Evolutionary conservation across 2,888 invertebrate species (phyloP).

Genomic region (Caenorhabditis japonica): DNA sequence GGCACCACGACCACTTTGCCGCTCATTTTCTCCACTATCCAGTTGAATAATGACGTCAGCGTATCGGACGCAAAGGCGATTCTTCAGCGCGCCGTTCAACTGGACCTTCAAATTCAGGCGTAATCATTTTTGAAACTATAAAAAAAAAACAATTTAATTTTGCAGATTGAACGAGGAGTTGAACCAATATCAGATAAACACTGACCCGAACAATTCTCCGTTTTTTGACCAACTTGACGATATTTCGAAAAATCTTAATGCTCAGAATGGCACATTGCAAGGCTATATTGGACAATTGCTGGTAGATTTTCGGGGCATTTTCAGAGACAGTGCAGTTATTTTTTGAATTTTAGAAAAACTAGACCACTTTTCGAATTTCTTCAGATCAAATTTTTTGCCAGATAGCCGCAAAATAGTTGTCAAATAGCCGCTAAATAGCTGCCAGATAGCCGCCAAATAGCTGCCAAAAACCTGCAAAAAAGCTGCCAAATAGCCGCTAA

Average conservation of each 20-base stretch:
- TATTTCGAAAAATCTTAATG: conserved; percentile 9
- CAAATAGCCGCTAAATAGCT: too few relatives aligned
- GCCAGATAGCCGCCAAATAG: too few relatives aligned
- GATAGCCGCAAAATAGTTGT: too few relatives aligned
- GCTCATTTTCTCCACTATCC: conserved; percentile 11
- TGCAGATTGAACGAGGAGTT: conserved; percentile 25
- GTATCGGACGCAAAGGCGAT: conserved; percentile 25
- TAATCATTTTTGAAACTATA: too few relatives aligned
- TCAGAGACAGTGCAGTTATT: too few relatives aligned
- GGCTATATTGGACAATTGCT: conserved; percentile 20
- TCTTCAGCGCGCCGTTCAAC: conserved; percentile 31
- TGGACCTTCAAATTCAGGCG: conserved; percentile 32
- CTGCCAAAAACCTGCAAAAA: too few relatives aligned
- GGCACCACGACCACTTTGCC: too few relatives aligned
- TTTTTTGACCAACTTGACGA: conserved; percentile 28
- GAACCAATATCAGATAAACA: conserved; percentile 10
- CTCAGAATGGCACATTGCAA: conserved; percentile 30
- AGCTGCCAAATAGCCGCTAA: too few relatives aligned
- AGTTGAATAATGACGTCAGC: conserved; percentile 8
- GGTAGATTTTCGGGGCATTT: conserved; percentile 8
- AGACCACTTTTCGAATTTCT: too few relatives aligned
- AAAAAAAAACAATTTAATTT: too few relatives aligned
- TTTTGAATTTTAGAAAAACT: too few relatives aligned
- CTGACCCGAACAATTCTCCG: conserved; percentile 24
- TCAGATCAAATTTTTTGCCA: too few relatives aligned